Evolutionary conservation across 2,888 invertebrate species (phyloP).

Genomic region (Lagria hirta): DNA sequence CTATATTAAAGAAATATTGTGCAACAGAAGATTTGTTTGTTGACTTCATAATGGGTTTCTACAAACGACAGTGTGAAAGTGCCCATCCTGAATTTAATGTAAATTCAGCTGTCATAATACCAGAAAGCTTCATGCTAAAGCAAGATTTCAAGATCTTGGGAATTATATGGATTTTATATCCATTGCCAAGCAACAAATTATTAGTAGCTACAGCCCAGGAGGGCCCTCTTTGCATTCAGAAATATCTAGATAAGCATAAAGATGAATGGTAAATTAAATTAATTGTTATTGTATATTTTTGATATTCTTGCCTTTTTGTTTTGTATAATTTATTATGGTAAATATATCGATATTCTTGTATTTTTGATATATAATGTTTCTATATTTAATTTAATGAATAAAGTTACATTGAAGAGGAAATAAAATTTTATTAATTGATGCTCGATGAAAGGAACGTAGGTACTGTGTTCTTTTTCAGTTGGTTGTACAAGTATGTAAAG

Average conservation of each 20-base stretch:
- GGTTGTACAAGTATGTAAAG: slow-evolving; percentile 17
- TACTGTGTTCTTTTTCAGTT: slow-evolving; percentile 17
- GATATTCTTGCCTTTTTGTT: slow-evolving; percentile 16
- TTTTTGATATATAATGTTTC: slow-evolving; percentile 13
- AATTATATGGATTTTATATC: slow-evolving; percentile 12
- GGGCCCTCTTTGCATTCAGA: slow-evolving; percentile 14
- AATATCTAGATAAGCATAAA: slow-evolving; percentile 3
- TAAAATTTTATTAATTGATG: slow-evolving; percentile 17
- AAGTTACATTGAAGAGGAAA: slow-evolving; percentile 18
- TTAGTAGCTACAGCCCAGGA: slow-evolving; percentile 12
- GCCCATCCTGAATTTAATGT: slow-evolving; percentile 13
- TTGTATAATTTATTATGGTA: slow-evolving; percentile 14
- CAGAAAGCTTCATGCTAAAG: slow-evolving; percentile 12
- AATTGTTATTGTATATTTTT: slow-evolving; percentile 16
- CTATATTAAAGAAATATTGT: slow-evolving; percentile 5
- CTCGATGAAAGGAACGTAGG: slow-evolving; percentile 18
- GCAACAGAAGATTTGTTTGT: slow-evolving; percentile 12
- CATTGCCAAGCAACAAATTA: slow-evolving; percentile 13
- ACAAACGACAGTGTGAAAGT: slow-evolving; percentile 11
- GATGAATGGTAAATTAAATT: slow-evolving; percentile 7
- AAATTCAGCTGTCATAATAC: slow-evolving; percentile 6
- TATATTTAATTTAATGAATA: slow-evolving; percentile 18
- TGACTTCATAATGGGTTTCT: slow-evolving; percentile 12
- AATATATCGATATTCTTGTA: slow-evolving; percentile 16
- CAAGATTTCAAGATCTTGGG: slow-evolving; percentile 15